These are phyloP conservation scores for Microplitis deprimator DNA, from an alignment of 2,888 invertebrate genomes.

Conservation along the genomic window DNA sequence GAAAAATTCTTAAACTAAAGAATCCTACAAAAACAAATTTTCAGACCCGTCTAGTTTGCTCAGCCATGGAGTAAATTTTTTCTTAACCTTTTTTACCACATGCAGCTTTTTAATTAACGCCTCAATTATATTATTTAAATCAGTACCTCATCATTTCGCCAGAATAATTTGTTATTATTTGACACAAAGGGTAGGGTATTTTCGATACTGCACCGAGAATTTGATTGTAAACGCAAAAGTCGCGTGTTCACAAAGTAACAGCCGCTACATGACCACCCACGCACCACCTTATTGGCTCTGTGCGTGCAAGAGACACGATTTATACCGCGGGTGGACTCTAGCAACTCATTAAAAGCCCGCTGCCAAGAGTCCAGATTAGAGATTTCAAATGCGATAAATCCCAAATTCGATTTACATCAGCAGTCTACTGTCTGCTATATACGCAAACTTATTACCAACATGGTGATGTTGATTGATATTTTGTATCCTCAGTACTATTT, in stretches of 20 bases:
- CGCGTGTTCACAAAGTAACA: conserved; percentile 37
- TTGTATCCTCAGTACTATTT: conserved; percentile 11
- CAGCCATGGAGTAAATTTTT: too few species aligned
- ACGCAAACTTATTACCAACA: neutral
- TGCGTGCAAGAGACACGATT: conserved; percentile 38
- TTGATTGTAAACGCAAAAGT: conserved; percentile 3
- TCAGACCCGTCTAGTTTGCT: too few species aligned
- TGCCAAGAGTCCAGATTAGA: conserved; percentile 6
- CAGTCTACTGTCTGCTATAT: neutral
- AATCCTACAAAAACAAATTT: too few species aligned
- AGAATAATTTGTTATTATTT: neutral
- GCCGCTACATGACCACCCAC: conserved; percentile 37
- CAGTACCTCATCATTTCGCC: too few species aligned
- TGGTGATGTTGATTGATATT: conserved; percentile 2
- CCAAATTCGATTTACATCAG: neutral
- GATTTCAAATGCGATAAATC: neutral
- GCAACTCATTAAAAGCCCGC: conserved; percentile 33
- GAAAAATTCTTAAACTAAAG: too few species aligned
- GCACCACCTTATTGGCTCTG: conserved; percentile 27
- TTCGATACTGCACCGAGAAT: conserved; percentile 17
- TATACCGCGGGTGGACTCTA: conserved; percentile 30
- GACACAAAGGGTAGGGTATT: neutral
- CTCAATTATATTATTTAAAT: too few species aligned
- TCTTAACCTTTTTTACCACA: too few species aligned
- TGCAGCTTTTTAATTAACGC: too few species aligned